These are phyloP conservation scores for Drosophila orena DNA, from an alignment of 1,140 invertebrate species.

Conservation along the genomic window DNA sequence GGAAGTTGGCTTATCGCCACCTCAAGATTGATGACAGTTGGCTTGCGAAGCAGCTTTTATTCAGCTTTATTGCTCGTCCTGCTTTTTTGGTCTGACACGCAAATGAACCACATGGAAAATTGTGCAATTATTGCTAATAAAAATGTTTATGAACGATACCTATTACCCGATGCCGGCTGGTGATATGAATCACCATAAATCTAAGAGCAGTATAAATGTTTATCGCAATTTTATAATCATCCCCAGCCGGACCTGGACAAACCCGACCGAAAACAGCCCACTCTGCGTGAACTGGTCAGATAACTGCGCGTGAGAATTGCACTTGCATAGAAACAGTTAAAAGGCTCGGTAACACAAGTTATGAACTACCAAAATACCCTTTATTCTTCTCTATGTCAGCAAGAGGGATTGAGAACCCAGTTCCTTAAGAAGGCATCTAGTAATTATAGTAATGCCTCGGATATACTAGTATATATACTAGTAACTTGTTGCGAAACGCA, in stretches of 20 bases:
- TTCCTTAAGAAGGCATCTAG: too few relatives aligned
- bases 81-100: conserved; percentile 29
- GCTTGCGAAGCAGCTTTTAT: conserved; percentile 14
- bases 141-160: conserved; percentile 72
- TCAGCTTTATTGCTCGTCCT: background rate
- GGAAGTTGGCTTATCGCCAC: conserved; percentile 37
- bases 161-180: conserved; percentile 58
- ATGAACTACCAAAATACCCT: background rate
- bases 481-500: background rate
- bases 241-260: conserved; percentile 28
- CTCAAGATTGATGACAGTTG: conserved; percentile 55
- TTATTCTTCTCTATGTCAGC: background rate
- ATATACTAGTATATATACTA: too few relatives aligned
- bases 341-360: background rate
- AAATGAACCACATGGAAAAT: conserved; percentile 65
- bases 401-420: background rate
- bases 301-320: conserved; percentile 63
- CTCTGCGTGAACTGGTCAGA: conserved; percentile 57
- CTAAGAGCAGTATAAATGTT: conserved; percentile 79
- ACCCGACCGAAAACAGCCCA: conserved; percentile 29
- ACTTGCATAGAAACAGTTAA: conserved; percentile 44
- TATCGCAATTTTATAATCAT: conserved; percentile 80
- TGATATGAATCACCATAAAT: conserved; percentile 78
- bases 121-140: conserved; percentile 77
- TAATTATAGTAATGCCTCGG: too few relatives aligned